phyloP scores from a whole-genome alignment of 2,888 invertebrate genomes.

The Eupeodes latifasciatus region DNA sequence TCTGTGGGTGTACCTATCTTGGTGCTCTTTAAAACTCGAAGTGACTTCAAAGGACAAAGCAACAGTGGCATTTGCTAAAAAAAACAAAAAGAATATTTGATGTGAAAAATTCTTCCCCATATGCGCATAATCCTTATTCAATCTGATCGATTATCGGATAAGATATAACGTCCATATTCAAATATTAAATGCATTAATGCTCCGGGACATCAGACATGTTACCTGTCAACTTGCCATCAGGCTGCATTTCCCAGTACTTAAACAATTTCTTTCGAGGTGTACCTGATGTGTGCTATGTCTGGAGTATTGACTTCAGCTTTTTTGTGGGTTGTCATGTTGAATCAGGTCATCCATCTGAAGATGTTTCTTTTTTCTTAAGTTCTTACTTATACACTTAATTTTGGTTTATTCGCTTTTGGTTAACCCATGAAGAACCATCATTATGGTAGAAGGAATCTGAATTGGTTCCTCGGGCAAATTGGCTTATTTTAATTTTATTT shows the following conservation, averaged over 20 bases:
- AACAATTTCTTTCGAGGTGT: slow-evolving; percentile 43
- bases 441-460: slow-evolving; percentile 10
- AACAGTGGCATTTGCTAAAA: slow-evolving; percentile 50
- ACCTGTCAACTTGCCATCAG: slow-evolving; percentile 70
- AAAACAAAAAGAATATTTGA: neutral
- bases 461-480: slow-evolving; percentile 13
- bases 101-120: slow-evolving; percentile 29
- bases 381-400: too few relatives aligned
- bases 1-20: neutral
- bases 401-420: slow-evolving; percentile 46
- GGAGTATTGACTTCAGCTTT: slow-evolving; percentile 23
- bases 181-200: slow-evolving; percentile 57
- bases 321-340: slow-evolving; percentile 66
- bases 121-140: slow-evolving; percentile 49
- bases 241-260: slow-evolving; percentile 70
- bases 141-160: slow-evolving; percentile 73
- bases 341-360: slow-evolving; percentile 65
- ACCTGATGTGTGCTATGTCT: slow-evolving; percentile 14
- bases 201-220: slow-evolving; percentile 49
- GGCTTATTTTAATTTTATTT: slow-evolving; percentile 5
- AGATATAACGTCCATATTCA: slow-evolving; percentile 52
- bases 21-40: slow-evolving; percentile 41
- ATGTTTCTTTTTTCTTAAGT: neutral
- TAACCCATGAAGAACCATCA: slow-evolving; percentile 35
- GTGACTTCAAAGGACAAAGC: slow-evolving; percentile 65